Base-by-base conservation (phyloP, 2,797 vertebrate species). In the Dicrostonyx torquatus region DNA sequence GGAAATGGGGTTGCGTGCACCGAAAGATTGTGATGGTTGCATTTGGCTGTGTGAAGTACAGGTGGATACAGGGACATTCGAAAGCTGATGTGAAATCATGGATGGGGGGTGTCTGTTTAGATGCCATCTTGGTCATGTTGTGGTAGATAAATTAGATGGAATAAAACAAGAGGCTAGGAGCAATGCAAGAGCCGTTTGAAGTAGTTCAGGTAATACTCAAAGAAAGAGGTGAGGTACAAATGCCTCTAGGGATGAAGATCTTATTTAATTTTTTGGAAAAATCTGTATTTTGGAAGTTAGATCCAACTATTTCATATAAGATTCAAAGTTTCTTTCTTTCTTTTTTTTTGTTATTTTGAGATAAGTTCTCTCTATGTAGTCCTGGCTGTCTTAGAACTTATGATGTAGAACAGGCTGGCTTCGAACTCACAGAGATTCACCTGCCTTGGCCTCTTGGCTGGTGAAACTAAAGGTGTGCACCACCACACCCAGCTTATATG, bases 261-360 rank as follows among this genome's bases (percentile, higher is more conserved):
- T 76, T 34, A 13, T 68, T 93, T 83, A 29, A 86, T 48, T 82
- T 79, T 82, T 85, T 70, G 43, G 40, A n/a, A 34, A 34, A 70
- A 50, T 64, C 45, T 29, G 1, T 62, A 50, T 15, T 78, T 66
- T 64, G 91, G 93, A 95, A 48, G 22, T 53, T 4, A 85, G 50
- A 64, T 10, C 43, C 64, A 76, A 26, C n/a, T 73, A 2, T 94
- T 91, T 90, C 29, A 34, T 76, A 3, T 4, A 20, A 89, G 13
- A 22, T 66, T 90, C 24, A 90, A 50, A 22, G 1, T 9, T 43
- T 31, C 22, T 64, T 31, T 64, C 40, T 40, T 24, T 26, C 22
- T 29, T 77, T 17, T 40, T 50, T 9, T 20, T 53, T 50, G 3
- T 58, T 83, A 34, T n/a, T 84, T 84, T 66, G 60, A 66, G 31